Evolutionary conservation across 2,797 vertebrate genomes (phyloP).

Genomic region (Parotocinclus haroldoi): DNA sequence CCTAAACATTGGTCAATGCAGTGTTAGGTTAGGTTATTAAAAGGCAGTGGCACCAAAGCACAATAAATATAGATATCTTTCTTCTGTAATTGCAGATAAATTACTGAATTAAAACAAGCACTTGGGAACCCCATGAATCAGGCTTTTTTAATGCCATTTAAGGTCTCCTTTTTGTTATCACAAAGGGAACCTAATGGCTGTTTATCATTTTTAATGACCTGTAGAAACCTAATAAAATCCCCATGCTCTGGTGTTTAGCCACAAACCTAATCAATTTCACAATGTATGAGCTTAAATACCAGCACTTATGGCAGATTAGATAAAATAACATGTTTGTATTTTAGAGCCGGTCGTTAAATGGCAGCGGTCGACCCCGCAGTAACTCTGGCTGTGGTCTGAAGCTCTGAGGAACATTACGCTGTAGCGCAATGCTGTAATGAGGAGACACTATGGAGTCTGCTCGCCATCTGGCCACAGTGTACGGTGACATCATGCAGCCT

Average conservation of each 20-base stretch:
- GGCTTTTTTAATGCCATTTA: too few relatives aligned
- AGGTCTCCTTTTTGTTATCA: too few relatives aligned
- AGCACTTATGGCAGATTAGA: constrained; percentile 15
- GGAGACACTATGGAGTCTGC: constrained; percentile 48
- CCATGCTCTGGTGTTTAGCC: not conserved
- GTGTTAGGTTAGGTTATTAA: too few relatives aligned
- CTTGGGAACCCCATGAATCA: too few relatives aligned
- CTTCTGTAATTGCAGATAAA: too few relatives aligned
- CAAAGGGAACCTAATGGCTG: too few relatives aligned
- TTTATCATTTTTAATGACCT: not conserved
- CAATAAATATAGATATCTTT: too few relatives aligned
- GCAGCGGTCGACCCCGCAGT: constrained; percentile 14
- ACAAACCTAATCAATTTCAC: constrained; percentile 11
- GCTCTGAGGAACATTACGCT: constrained; percentile 50
- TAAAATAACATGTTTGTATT: constrained; percentile 33
- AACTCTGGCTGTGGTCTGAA: constrained; percentile 41
- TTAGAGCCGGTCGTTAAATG: constrained; percentile 37
- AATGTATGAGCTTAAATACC: constrained; percentile 9
- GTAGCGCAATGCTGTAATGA: constrained; percentile 59
- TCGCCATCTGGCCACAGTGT: constrained; percentile 60
- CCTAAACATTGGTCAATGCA: too few relatives aligned
- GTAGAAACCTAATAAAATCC: not conserved
- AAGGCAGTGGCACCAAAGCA: too few relatives aligned
- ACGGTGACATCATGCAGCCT: constrained; percentile 58
- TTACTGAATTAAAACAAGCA: too few relatives aligned